Evolutionary conservation across 2,888 invertebrate species (phyloP).

Genomic region (Selenia dentaria): DNA sequence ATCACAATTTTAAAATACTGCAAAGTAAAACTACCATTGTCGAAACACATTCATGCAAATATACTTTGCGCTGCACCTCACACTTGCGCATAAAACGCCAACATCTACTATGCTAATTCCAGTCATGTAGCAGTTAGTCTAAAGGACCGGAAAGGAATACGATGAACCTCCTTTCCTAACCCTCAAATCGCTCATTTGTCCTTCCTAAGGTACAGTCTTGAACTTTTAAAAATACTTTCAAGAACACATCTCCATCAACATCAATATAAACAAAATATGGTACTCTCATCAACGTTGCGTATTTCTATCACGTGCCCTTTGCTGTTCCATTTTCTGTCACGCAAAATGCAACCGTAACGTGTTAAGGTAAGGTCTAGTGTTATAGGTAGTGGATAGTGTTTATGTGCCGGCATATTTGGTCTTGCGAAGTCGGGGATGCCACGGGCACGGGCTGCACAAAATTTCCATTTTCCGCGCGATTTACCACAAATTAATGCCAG

Average conservation of each 20-base stretch:
- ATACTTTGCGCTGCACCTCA: no score
- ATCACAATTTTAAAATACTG: no score
- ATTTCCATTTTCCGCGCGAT: conserved; percentile 83
- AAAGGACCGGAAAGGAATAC: no score
- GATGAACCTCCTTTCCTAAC: no score
- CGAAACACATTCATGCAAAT: no score
- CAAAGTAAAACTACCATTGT: no score
- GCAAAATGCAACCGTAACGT: conserved; percentile 34
- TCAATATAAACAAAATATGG: conserved; percentile 35
- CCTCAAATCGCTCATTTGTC: no score
- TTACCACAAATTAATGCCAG: conserved; percentile 81
- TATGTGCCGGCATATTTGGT: conserved; percentile 32
- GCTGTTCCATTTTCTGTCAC: conserved; percentile 33
- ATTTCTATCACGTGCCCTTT: conserved; percentile 65
- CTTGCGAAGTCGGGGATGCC: conserved; percentile 52
- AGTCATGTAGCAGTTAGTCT: no score
- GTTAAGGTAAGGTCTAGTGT: conserved; percentile 37
- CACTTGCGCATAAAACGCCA: no score
- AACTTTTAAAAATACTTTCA: no score
- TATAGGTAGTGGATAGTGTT: conserved; percentile 23
- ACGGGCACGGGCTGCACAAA: conserved; percentile 79
- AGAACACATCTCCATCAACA: not conserved
- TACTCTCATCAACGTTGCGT: conserved; percentile 57
- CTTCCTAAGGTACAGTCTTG: no score
- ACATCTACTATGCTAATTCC: no score